A percentile compares a stretch with the other conserved stretches of the same genome.
Conservation (phyloP, 2,888 invertebrate genomes). For the Tanypteryx hageni region DNA sequence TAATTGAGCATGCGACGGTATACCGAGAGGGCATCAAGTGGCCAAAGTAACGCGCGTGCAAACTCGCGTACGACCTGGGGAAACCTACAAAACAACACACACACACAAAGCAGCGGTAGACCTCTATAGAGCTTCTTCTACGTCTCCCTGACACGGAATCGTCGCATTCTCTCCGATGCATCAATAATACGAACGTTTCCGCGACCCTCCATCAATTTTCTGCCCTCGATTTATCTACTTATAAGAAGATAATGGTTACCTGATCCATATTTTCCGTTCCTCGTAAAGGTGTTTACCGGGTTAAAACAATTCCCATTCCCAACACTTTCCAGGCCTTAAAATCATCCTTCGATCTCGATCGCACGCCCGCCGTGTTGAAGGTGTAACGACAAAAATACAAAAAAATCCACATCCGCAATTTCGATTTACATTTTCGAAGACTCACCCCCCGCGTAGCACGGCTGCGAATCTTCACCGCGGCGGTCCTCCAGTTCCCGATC, state of each 20-base stretch:
- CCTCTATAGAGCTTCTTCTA: not conserved
- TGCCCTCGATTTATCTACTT: too few relatives aligned
- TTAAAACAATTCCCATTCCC: too few relatives aligned
- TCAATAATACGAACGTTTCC: not conserved
- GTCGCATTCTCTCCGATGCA: not conserved
- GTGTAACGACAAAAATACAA: too few relatives aligned
- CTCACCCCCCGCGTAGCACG: conserved; percentile 10
- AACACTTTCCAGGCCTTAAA: too few relatives aligned
- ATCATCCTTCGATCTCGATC: too few relatives aligned
- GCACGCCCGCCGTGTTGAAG: too few relatives aligned
- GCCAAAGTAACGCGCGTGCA: not conserved
- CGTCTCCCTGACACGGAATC: not conserved
- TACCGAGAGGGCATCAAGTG: not conserved
- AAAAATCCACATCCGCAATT: not conserved
- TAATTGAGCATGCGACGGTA: not conserved
- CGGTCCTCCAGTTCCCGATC: not conserved
- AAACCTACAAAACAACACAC: not conserved
- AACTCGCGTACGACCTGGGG: not conserved
- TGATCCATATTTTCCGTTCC: too few relatives aligned
- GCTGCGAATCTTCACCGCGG: not conserved
- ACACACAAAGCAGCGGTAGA: not conserved
- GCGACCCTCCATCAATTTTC: too few relatives aligned
- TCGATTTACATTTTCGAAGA: not conserved
- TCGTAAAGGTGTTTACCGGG: too few relatives aligned
- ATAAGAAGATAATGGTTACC: too few relatives aligned